Percentiles rank a stretch among this genome's conserved stretches.
Conservation (phyloP, 2,113 vertebrate species). For the Nibea coibor region DNA sequence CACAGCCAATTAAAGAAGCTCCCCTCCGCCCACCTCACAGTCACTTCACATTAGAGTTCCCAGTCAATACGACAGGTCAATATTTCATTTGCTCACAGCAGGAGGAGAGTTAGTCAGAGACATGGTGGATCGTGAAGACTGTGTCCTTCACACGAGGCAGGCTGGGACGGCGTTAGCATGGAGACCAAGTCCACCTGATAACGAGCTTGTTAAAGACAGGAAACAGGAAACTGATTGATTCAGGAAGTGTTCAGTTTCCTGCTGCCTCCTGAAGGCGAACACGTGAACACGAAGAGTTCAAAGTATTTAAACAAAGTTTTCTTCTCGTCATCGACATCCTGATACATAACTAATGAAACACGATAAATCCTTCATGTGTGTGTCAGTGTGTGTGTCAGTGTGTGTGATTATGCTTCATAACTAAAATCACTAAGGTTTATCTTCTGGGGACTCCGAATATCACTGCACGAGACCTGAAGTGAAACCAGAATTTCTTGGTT, state of each 20-base stretch:
- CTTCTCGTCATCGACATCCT: too few relatives aligned
- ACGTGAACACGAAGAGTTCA: neutral
- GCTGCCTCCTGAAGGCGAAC: neutral
- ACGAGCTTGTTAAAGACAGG: neutral
- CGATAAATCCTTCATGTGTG: too few relatives aligned
- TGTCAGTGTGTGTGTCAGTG: too few relatives aligned
- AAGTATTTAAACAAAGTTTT: neutral
- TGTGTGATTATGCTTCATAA: too few relatives aligned
- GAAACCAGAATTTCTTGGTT: too few relatives aligned
- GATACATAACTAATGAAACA: too few relatives aligned
- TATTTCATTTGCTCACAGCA: slow-evolving; percentile 89
- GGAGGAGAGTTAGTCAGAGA: slow-evolving; percentile 80
- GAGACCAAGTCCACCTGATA: too few relatives aligned
- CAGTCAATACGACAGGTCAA: slow-evolving; percentile 86
- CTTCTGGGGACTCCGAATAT: too few relatives aligned
- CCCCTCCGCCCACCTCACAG: slow-evolving; percentile 56
- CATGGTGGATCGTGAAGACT: slow-evolving; percentile 11
- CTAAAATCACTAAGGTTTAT: too few relatives aligned
- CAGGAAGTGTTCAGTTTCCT: neutral
- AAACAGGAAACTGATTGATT: neutral
- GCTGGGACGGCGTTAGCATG: neutral
- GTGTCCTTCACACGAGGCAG: slow-evolving; percentile 16
- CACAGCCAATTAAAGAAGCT: slow-evolving; percentile 73
- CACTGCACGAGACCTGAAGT: too few relatives aligned
- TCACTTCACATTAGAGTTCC: slow-evolving; percentile 88